Conservation (phyloP, 2,113 vertebrate genomes). For the Corythaixoides concolor region DNA sequence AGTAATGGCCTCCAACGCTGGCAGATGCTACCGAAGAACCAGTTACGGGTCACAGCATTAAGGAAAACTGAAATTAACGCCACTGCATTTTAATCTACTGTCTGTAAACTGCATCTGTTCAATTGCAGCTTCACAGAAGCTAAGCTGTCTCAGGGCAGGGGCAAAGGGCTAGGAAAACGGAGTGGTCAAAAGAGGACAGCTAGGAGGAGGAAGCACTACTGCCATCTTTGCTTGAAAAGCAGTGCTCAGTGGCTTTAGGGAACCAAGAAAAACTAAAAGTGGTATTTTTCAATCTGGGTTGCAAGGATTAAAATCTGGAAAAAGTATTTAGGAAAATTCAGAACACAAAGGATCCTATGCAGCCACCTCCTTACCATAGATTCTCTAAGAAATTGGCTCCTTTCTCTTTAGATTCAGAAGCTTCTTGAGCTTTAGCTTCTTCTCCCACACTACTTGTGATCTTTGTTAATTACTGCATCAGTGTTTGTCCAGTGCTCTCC, state of each 20-base stretch:
- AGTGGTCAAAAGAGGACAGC: not conserved
- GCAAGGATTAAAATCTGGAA: not conserved
- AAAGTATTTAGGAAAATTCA: not conserved
- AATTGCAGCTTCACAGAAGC: not conserved
- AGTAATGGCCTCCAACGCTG: not conserved
- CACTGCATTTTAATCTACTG: not conserved
- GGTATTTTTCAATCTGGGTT: not conserved
- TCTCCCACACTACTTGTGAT: not conserved
- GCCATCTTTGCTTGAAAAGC: not conserved
- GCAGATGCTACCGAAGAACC: not conserved
- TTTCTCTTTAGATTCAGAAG: not conserved
- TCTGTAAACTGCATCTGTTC: not conserved
- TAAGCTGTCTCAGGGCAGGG: accelerated
- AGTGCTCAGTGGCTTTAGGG: not conserved
- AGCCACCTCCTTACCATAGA: not conserved
- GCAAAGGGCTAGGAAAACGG: not conserved
- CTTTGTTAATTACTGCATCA: not conserved
- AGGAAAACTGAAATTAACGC: not conserved
- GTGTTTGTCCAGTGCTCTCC: not conserved
- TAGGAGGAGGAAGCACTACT: not conserved
- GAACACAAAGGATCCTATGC: not conserved
- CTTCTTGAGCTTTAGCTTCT: not conserved
- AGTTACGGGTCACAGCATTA: not conserved
- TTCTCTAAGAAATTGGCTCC: not conserved
- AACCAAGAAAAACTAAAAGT: not conserved